These are phyloP conservation scores for Spatulosminthurus flaviceps DNA, from an alignment of 2,888 invertebrate species.

Conservation along the genomic window DNA sequence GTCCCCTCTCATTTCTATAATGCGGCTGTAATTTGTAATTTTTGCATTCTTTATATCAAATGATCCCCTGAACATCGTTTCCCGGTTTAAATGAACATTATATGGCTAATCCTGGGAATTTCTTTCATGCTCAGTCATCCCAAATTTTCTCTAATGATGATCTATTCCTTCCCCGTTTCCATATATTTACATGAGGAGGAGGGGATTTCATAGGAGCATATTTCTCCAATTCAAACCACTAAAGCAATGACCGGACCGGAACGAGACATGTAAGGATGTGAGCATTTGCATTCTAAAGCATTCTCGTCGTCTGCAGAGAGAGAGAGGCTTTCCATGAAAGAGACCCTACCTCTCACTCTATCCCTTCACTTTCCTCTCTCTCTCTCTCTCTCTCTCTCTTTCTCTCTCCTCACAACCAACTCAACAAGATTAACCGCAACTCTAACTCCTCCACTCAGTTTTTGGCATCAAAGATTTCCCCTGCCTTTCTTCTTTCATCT, in stretches of 20 bases:
- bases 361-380: not conserved
- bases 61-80: constrained; percentile 39
- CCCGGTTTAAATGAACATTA: constrained; percentile 35
- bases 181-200: constrained; percentile 28
- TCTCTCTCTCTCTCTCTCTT: constrained; percentile 24
- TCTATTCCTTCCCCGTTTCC: constrained; percentile 31
- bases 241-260: too few relatives aligned
- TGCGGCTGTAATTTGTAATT: constrained; percentile 37
- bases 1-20: constrained; percentile 3
- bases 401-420: not conserved
- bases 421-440: not conserved
- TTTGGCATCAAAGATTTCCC: not conserved
- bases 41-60: constrained; percentile 39
- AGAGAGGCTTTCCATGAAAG: too few relatives aligned
- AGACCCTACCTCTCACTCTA: not conserved
- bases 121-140: constrained; percentile 5
- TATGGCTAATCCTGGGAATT: constrained; percentile 34
- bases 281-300: too few relatives aligned
- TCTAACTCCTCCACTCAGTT: not conserved
- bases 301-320: too few relatives aligned
- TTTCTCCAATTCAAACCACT: too few relatives aligned
- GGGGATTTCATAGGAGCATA: not conserved
- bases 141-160: constrained; percentile 36
- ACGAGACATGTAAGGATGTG: too few relatives aligned
- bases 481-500: not conserved